Evolutionary conservation across 1,140 invertebrate species (phyloP), one percentile per base, ranked within the genome.

Genomic region (Coenobita brevimanus): DNA sequence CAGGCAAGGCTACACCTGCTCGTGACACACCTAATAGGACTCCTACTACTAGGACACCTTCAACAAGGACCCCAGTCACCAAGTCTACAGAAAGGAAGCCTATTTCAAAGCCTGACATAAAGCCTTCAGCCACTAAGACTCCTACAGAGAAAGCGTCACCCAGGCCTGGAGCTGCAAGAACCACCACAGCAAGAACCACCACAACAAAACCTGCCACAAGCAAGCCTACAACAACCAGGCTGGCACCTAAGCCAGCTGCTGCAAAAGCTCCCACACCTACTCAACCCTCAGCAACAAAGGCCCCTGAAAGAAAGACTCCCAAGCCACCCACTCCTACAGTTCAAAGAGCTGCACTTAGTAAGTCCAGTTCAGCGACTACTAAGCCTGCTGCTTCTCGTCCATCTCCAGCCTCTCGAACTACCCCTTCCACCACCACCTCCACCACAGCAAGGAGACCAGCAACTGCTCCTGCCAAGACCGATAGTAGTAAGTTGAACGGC

Each of bases 11-110:
- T 46, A 50, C 83, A 24, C 60, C 82, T 82, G 84, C 82, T 71
- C 69, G 43, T 86, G 69, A 78, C 93, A 15, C 94, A 94, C 1
- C 94, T 94, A 27, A 69, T 1, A 87, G 71, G 41, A 38, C 85
- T 60, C 69, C 76, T 27, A 75, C 76, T 38, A 57, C 85, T 15
- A 87, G 76, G 43, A 87, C 76, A 27, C 76, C 85, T 38, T 57
- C 78, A 21, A 17, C 85, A 38, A 71, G 33, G 50, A 80, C 75
- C 33, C 75, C 84, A 67, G n/a, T 33, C 6, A 69, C 75, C 17
- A 87, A 79, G 41, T 13, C 54, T 76, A 8, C 82, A 62, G 82
- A 85, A 71, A 82, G 50, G 82, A 85, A 85, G 38, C 54, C 82
- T 27, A n/a, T 33, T 24, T 21, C 54, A 24, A 62, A 41, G n/a